A percentile compares a stretch with the other conserved stretches of the same genome.
Evolutionary conservation across 2,797 vertebrate species (phyloP).

Genomic region (Natrix natrix): DNA sequence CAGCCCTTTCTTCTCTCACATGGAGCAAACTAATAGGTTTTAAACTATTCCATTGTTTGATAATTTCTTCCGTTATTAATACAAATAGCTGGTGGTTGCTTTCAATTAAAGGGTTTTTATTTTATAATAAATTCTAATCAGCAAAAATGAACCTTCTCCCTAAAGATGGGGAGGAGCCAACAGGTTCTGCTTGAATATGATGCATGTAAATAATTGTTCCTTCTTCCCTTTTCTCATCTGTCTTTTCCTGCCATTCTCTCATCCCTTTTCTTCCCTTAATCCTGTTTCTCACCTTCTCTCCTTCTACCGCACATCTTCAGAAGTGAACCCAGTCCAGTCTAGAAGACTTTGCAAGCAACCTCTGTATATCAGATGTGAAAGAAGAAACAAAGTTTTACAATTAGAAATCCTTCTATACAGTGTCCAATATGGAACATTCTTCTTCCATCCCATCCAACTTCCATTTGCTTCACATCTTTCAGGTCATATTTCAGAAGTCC

Average conservation of each 20-base stretch:
- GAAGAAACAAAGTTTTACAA: background rate
- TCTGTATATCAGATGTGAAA: background rate
- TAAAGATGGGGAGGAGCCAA: conserved; percentile 39
- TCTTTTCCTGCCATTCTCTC: conserved; percentile 8
- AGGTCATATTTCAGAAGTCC: background rate
- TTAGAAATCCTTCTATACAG: background rate
- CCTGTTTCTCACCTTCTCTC: background rate
- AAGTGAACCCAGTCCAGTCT: background rate
- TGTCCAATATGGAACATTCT: background rate
- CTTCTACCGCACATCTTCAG: background rate
- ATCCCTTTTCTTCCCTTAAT: background rate
- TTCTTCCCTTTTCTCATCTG: conserved; percentile 24
- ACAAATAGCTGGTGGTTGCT: conserved; percentile 65
- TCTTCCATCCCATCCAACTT: too few species aligned
- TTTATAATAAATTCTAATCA: conserved; percentile 69
- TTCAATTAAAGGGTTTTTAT: conserved; percentile 71
- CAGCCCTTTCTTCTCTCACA: conserved; percentile 49
- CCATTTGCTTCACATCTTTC: background rate
- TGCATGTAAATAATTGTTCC: background rate
- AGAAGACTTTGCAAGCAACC: background rate
- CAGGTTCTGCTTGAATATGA: conserved; percentile 31
- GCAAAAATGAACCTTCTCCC: conserved; percentile 33
- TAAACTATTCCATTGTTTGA: conserved; percentile 60
- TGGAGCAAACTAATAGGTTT: conserved; percentile 63
- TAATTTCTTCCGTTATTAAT: conserved; percentile 69